phyloP scores from a whole-genome alignment of 2,888 invertebrate species.

The Aporophyla nigra region DNA sequence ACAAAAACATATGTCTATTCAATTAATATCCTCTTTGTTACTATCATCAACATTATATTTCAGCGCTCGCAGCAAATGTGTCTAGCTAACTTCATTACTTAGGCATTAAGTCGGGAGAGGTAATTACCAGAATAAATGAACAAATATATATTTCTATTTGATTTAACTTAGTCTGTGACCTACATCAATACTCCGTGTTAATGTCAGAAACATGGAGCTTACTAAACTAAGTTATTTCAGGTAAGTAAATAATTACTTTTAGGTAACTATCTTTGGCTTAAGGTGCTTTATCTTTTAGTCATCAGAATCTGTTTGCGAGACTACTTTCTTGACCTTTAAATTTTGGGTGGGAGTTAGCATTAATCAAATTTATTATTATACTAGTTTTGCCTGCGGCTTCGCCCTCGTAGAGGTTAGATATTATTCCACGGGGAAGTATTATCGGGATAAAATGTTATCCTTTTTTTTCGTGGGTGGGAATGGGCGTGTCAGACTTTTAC shows the following conservation, averaged over 20 bases:
- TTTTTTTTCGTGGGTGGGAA: no score
- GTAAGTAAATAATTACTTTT: conserved; percentile 15
- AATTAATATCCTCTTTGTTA: conserved; percentile 27
- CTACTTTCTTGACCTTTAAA: not conserved
- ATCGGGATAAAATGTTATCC: no score
- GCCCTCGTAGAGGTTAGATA: no score
- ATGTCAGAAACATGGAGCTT: conserved; percentile 16
- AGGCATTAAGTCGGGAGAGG: conserved; percentile 24
- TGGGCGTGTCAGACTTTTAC: no score
- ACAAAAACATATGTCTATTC: not conserved
- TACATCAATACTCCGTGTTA: conserved; percentile 1
- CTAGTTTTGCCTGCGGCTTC: no score
- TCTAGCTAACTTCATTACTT: conserved; percentile 40
- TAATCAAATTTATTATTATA: not conserved
- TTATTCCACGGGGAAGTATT: no score
- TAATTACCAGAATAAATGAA: conserved; percentile 47
- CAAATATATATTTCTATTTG: conserved; percentile 44
- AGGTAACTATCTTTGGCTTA: not conserved
- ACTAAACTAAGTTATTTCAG: conserved; percentile 12
- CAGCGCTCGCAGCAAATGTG: conserved; percentile 17
- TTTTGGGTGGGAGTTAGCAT: not conserved
- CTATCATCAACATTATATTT: conserved; percentile 18
- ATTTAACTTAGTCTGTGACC: conserved; percentile 29
- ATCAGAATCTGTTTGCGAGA: not conserved
- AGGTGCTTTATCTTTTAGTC: not conserved